A percentile compares a stretch with the other conserved stretches of the same genome.
Conservation (phyloP, 2,888 invertebrate genomes). For the Drosophila neoperkinsi region DNA sequence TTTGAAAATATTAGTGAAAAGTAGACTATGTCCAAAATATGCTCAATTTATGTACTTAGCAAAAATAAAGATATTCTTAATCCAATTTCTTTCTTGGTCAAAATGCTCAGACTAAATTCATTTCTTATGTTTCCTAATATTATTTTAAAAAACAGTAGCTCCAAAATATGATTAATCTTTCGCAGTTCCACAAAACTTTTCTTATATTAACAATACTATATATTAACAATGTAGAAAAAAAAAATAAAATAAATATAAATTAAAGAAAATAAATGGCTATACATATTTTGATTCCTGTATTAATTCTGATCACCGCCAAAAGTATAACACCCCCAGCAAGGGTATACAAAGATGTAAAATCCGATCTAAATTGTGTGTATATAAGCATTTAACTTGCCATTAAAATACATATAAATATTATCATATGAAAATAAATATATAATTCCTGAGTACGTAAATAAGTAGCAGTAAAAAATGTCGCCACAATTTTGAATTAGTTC, state of each 20-base stretch:
- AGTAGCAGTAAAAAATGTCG: slow-evolving; percentile 23
- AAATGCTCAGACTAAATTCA: neutral
- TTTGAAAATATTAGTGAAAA: neutral
- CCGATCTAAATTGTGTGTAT: neutral
- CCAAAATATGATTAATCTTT: neutral
- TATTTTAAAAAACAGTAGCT: neutral
- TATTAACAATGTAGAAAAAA: too few relatives aligned
- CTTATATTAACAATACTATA: too few relatives aligned
- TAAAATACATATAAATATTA: slow-evolving; percentile 32
- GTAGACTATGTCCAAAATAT: neutral
- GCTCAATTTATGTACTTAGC: accelerated
- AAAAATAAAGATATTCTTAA: neutral
- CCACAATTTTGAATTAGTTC: slow-evolving; percentile 27
- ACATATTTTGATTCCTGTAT: neutral
- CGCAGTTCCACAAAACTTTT: neutral
- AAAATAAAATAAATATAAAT: too few relatives aligned
- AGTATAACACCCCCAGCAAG: neutral
- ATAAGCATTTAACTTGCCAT: slow-evolving; percentile 46
- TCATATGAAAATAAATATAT: slow-evolving; percentile 31
- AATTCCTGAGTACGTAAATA: slow-evolving; percentile 26
- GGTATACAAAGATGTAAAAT: slow-evolving; percentile 12
- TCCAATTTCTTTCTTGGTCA: neutral
- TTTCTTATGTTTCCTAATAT: neutral
- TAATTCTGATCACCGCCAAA: neutral
- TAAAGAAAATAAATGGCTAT: neutral